Conservation (phyloP, 2,797 vertebrate genomes). For the Natrix natrix region DNA sequence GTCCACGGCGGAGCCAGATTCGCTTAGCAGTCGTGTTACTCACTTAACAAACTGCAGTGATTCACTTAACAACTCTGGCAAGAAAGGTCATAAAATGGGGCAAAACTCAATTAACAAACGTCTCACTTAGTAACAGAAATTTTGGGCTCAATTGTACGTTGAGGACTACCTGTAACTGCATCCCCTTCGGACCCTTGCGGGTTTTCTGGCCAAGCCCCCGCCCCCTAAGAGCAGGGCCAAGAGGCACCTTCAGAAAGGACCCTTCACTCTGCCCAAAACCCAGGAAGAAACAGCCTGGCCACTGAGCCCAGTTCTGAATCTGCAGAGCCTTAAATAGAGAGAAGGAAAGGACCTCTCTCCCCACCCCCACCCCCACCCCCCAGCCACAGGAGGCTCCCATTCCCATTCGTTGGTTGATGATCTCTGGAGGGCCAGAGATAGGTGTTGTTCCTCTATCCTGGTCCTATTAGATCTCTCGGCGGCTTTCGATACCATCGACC, state of each 20-base stretch:
- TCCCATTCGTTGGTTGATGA: no score
- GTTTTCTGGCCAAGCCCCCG: background rate
- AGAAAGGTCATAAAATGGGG: background rate
- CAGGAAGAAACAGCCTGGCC: background rate
- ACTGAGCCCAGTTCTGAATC: background rate
- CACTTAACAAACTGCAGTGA: background rate
- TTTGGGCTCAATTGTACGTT: background rate
- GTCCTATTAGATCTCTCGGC: no score
- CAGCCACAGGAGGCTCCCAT: background rate
- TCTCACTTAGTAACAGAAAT: background rate
- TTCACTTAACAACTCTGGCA: background rate
- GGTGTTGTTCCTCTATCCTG: no score
- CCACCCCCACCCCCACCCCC: background rate
- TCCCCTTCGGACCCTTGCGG: background rate
- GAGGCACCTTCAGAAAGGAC: background rate
- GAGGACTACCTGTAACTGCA: background rate
- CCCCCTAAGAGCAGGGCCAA: background rate
- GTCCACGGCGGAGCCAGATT: background rate
- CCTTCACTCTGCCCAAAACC: background rate
- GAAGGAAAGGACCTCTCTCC: rapidly evolving
- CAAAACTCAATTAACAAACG: background rate
- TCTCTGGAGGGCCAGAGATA: no score
- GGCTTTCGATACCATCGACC: no score
- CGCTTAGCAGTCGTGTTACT: background rate
- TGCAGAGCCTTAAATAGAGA: background rate